A percentile compares a stretch with the other conserved stretches of the same genome.
Conservation (phyloP, 2,797 vertebrate genomes). For the Borostomias antarcticus region DNA sequence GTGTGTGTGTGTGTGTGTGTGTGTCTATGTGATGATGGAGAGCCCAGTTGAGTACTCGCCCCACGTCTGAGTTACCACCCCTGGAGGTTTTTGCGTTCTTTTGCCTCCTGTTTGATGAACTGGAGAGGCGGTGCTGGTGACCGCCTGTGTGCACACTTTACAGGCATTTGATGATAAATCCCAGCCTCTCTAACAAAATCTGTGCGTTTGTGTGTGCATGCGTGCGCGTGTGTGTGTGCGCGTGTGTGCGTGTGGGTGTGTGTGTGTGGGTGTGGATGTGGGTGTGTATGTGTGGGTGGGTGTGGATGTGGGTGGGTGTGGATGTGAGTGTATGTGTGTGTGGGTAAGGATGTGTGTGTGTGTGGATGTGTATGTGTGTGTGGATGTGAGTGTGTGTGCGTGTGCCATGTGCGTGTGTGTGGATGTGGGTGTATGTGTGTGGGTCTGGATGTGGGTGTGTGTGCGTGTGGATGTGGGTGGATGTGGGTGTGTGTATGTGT, state of each 20-base stretch:
- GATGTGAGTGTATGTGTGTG: too few relatives aligned
- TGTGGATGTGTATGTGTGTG: not conserved
- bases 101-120: not conserved
- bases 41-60: not conserved
- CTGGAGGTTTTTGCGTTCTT: not conserved
- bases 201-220: not conserved
- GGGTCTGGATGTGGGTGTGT: too few relatives aligned
- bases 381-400: too few relatives aligned
- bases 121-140: not conserved
- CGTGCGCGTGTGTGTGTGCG: not conserved
- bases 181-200: too few relatives aligned
- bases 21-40: not conserved
- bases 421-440: not conserved
- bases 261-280: too few relatives aligned
- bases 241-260: not conserved
- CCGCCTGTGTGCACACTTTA: conserved; percentile 5
- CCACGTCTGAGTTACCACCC: not conserved
- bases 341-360: not conserved
- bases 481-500: too few relatives aligned
- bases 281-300: not conserved
- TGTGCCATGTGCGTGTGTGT: too few relatives aligned
- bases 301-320: not conserved
- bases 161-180: too few relatives aligned
- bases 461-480: too few relatives aligned
- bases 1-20: conserved; percentile 3